These are phyloP conservation scores for Chirona hameri DNA, from an alignment of 2,888 invertebrate genomes.

Conservation along the genomic window DNA sequence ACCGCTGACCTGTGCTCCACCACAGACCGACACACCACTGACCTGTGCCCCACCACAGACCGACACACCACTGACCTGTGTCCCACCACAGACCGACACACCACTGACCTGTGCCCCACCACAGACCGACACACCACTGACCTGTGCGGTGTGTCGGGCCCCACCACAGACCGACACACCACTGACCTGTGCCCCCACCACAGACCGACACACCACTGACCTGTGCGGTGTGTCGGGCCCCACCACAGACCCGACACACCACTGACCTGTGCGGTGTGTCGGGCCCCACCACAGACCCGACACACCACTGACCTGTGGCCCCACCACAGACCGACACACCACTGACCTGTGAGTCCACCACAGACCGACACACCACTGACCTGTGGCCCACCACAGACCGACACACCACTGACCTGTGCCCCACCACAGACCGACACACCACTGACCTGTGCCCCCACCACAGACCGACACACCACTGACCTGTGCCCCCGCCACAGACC, in stretches of 20 bases:
- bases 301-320: slow-evolving; percentile 40
- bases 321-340: not conserved
- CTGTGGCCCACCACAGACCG: slow-evolving; percentile 38
- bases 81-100: not conserved
- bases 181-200: too few relatives aligned
- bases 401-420: not conserved
- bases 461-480: not conserved
- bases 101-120: not conserved
- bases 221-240: too few relatives aligned
- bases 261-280: too few relatives aligned
- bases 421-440: not conserved
- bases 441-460: slow-evolving; percentile 38
- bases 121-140: slow-evolving; percentile 29
- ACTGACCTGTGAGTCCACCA: too few relatives aligned
- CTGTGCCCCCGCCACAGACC: not conserved
- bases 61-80: slow-evolving; percentile 38
- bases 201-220: slow-evolving; percentile 33
- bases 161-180: not conserved
- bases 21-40: not conserved
- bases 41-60: not conserved
- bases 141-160: too few relatives aligned
- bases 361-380: slow-evolving; percentile 33
- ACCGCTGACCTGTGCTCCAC: slow-evolving; percentile 38
- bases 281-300: not conserved
- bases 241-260: not conserved